Base-by-base conservation (phyloP, 2,797 vertebrate genomes). In the Chromobotia macracanthus region DNA sequence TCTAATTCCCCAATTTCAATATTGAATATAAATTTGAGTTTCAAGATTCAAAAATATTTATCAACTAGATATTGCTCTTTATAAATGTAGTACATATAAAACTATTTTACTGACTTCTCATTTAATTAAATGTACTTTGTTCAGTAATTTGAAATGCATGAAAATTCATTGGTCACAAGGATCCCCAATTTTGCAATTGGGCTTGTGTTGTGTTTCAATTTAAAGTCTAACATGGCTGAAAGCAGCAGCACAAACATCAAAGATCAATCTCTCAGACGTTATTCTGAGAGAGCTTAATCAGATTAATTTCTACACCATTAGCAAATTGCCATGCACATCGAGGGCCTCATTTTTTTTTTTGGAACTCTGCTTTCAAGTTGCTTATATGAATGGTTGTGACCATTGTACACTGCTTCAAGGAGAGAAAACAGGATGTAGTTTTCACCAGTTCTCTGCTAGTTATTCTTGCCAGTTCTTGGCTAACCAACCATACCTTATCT, bases 201-300 rank as follows among this genome's bases (percentile, higher is more conserved):
- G 9, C 41, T 44, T 44, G 8, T 11, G 41, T 11, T 11, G 41
- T 11, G 31, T 31, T 31, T 31, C 31, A 5, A n/a, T n/a, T n/a
- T 18, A 23, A 9, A 16, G 16, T 67, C 3, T 18, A 10, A 16
- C 8, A 61, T 23, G 28, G 41, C 31, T 67, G 19, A 67, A 48
- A 48, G 38, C 63, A 60, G n/a, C 70, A n/a, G 44, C 10, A 11
- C 46, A 6, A 51, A 19, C 48, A 41, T 46, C 48, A 64, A 56
- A 55, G 71, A 35, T 41, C 7, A 55, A 1, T 28, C 35, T 55
- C 18, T 44, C 60, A 73, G 63, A 55, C 28, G 46, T 9, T 35
- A 13, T 71, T 75, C 72, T 44, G 56, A 10, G 56, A 70, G 73
- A 25, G 65, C 63, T 69, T 73, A 67, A 84, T 79, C 70, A 53